A percentile compares a stretch with the other conserved stretches of the same genome.
Conservation (phyloP, 2,888 invertebrate genomes). For the Drosophila melanosoma region DNA sequence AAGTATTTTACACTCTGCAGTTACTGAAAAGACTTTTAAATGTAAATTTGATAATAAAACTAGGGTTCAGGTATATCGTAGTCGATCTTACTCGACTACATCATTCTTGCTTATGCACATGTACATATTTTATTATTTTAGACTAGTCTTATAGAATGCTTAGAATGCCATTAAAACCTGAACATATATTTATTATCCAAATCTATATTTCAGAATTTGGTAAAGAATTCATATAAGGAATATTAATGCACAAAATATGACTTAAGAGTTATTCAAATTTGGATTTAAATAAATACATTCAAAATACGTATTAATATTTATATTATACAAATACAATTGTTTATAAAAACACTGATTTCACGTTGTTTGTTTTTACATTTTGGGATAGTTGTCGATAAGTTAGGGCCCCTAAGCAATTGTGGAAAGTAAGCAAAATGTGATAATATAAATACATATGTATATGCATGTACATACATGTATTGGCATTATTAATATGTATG, state of each 20-base stretch:
- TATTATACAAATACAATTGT: neutral
- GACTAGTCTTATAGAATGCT: neutral
- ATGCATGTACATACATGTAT: neutral
- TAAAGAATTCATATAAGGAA: neutral
- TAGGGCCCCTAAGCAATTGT: neutral
- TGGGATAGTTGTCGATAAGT: neutral
- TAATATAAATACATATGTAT: neutral
- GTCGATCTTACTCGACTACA: neutral
- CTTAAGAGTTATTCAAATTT: neutral
- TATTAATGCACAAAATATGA: neutral
- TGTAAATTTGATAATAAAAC: neutral
- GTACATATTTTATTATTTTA: neutral
- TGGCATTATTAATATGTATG: conserved; percentile 11
- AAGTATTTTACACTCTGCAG: too few relatives aligned
- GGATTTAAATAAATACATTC: neutral
- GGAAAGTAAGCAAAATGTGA: conserved; percentile 15
- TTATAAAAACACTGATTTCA: neutral
- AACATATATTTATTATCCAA: neutral
- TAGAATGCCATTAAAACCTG: neutral
- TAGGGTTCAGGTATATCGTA: neutral
- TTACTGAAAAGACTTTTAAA: neutral
- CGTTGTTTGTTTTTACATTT: neutral
- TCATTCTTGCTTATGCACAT: neutral
- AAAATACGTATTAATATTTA: neutral
- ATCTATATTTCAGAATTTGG: neutral